These are phyloP conservation scores for Heliocidaris tuberculata DNA, from an alignment of 35 echinoderm and acorn worm genomes.

Conservation along the genomic window DNA sequence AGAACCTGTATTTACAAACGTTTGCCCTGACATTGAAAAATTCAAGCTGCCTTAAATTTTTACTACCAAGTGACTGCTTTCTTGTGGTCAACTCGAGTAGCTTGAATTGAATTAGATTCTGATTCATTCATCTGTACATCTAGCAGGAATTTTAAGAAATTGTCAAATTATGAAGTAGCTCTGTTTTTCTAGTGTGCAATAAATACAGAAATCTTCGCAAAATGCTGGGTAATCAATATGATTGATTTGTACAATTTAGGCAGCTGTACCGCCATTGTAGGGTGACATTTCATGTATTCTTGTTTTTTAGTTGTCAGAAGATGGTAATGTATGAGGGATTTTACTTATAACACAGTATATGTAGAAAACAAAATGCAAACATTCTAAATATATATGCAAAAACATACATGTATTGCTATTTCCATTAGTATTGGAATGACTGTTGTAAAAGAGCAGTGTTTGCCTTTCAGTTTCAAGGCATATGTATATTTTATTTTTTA, in stretches of 20 bases:
- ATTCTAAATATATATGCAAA: too few species aligned
- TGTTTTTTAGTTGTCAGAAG: too few species aligned
- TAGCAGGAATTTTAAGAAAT: neutral
- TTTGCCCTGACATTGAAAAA: neutral
- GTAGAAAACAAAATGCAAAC: too few species aligned
- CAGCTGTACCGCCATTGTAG: neutral
- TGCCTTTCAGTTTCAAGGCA: too few species aligned
- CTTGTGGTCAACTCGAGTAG: too few species aligned
- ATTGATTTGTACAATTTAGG: neutral
- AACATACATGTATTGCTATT: too few species aligned
- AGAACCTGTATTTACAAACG: neutral
- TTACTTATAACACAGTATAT: too few species aligned
- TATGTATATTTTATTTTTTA: too few species aligned
- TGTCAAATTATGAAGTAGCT: neutral
- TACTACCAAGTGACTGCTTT: neutral
- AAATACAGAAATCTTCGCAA: neutral
- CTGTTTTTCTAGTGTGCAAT: neutral
- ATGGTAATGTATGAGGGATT: too few species aligned
- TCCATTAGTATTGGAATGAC: too few species aligned
- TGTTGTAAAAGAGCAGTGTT: too few species aligned
- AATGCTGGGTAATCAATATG: neutral
- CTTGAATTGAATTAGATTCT: neutral
- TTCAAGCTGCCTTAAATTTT: neutral
- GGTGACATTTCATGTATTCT: neutral
- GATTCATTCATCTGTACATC: neutral